Base-by-base conservation (phyloP, 2,797 vertebrate species). In the Peromyscus nudipes region DNA sequence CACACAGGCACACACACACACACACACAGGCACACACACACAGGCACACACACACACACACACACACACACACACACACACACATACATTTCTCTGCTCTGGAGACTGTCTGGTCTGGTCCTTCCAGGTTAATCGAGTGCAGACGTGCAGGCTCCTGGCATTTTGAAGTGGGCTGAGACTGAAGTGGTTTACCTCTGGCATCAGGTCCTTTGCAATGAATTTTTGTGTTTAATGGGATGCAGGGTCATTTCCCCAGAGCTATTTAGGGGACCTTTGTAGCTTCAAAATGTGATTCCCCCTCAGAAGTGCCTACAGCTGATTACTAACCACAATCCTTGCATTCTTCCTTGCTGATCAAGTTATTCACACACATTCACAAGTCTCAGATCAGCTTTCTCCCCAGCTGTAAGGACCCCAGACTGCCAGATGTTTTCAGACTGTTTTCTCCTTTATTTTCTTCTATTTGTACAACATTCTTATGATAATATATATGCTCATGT, bases 251-350 rank as follows among this genome's bases (percentile, higher is more conserved):
- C 99, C 99, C 99, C 89, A 98, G 98, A 99, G 99, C 99, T 98
- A 98, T 99, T 99, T 99, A 99, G 98, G 98, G 99, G 98, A 99
- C 99, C 99, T 99, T 98, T 99, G 99, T 98, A 98, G 98, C 98
- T 98, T 98, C 98, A 98, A 98, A 99, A 98, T 98, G 98, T 98
- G 95, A 98, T 99, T 99, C 99, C 99, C 99, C 98, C 98, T 99
- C 99, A 99, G 99, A 99, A 99, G 98, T 98, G 98, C 99, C 99
- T 99, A 98, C 99, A 99, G 99, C 99, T 98, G 99, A 99, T 99
- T 99, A 99, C 99, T 99, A 99, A 99, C 98, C 98, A 98, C 97
- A 98, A 99, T 99, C 99, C 99, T 99, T 99, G 99, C 99, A 98
- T 99, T 99, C 99, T 99, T 99, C 98, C 99, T 99, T 98, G 99